Conservation (phyloP, 2,797 vertebrate genomes). For the Rallus crepitans region DNA sequence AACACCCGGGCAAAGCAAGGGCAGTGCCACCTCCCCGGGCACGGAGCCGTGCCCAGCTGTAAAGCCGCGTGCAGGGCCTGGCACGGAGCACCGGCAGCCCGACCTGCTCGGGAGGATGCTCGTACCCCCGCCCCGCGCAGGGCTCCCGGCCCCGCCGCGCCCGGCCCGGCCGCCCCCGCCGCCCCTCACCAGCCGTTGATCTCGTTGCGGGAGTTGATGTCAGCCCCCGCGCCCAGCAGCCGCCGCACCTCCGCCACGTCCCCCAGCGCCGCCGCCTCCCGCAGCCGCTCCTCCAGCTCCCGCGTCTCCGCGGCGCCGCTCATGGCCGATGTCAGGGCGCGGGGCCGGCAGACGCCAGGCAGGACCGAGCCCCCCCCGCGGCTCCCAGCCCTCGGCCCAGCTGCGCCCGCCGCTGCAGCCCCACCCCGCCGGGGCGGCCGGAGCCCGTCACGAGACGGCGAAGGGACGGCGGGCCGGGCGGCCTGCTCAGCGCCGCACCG, state of each 20-base stretch:
- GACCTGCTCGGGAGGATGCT: too few relatives aligned
- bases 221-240: slow-evolving; percentile 88
- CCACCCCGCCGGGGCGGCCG: not conserved
- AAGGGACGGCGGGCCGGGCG: not conserved
- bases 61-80: not conserved
- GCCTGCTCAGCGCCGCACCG: not conserved
- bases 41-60: not conserved
- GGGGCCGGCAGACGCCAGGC: not conserved
- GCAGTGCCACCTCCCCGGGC: not conserved
- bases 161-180: not conserved
- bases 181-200: slow-evolving; percentile 92
- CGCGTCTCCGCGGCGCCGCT: slow-evolving; percentile 86
- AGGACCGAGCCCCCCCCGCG: too few relatives aligned
- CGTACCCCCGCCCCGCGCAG: too few relatives aligned
- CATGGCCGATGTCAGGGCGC: slow-evolving; percentile 76
- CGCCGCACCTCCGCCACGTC: slow-evolving; percentile 89
- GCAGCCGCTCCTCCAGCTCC: slow-evolving; percentile 91
- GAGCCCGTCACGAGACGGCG: not conserved
- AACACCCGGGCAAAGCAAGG: too few relatives aligned
- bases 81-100: not conserved
- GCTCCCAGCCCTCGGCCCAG: not conserved
- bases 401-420: not conserved
- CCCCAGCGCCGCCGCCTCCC: slow-evolving; percentile 93
- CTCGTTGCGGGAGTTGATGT: slow-evolving; percentile 92
- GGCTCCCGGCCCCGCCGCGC: too few relatives aligned